Percentiles rank a stretch among this genome's conserved stretches.
Evolutionary conservation across 2,113 vertebrate species (phyloP).

Genomic region (Fulica atra): DNA sequence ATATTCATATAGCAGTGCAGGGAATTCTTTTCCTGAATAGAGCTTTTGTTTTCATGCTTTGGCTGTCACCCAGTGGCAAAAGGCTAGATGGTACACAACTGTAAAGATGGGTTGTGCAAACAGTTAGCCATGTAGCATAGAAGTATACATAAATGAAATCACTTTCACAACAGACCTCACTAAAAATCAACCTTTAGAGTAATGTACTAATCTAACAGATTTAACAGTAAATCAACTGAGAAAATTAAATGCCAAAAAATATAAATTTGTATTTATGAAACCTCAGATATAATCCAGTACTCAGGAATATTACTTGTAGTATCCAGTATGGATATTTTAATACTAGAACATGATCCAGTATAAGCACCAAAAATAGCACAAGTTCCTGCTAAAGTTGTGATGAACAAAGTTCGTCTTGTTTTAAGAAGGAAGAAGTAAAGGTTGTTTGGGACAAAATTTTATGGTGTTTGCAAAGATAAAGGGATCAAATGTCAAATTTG

Average conservation of each 20-base stretch:
- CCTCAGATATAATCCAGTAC: background rate
- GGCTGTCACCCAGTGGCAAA: slow-evolving; percentile 75
- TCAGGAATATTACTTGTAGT: background rate
- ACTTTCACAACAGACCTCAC: background rate
- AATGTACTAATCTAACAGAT: background rate
- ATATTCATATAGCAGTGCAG: slow-evolving; percentile 62
- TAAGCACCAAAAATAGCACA: slow-evolving; percentile 1
- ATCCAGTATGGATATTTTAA: background rate
- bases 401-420: slow-evolving; percentile 21
- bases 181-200: background rate
- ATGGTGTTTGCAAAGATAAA: background rate
- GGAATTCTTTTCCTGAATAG: slow-evolving; percentile 62
- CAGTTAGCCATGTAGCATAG: slow-evolving; percentile 11
- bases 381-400: slow-evolving; percentile 14
- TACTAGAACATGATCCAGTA: background rate
- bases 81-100: slow-evolving; percentile 67
- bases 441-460: background rate
- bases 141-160: slow-evolving; percentile 30
- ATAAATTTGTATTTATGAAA: background rate
- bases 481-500: background rate
- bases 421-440: background rate
- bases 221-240: background rate
- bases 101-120: slow-evolving; percentile 56
- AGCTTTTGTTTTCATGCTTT: slow-evolving; percentile 71
- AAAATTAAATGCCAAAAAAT: slow-evolving; percentile 5